Base-by-base conservation (phyloP, 2,797 vertebrate species). In the Chiroxiphia lanceolata region DNA sequence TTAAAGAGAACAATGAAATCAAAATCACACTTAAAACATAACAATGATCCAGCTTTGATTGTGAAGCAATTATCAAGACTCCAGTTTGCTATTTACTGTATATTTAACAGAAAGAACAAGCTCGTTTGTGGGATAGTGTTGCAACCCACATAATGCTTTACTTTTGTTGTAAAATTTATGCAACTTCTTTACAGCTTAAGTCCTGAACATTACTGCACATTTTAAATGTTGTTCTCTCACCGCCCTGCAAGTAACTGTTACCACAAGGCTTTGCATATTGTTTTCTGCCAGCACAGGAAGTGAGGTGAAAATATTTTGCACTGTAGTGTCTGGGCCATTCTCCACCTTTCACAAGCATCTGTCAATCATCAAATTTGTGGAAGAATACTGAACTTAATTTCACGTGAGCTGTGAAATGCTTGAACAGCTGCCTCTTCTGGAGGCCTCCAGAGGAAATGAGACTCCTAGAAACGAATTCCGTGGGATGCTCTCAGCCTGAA, bases 401-500 rank as follows among this genome's bases (percentile, higher is more conserved):
- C 64, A 57, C 64, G 70, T 54, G 60, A 94, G 74, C 69, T 92
- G 85, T 57, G 72, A 91, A 93, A 88, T 54, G n/a, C 45, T 90
- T 31, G 0, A 91, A 92, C 94, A 96, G 93, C 93, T 96, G 97
- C n/a, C 65, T 94, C 77, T 90, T 89, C 71, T 93, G 75, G 83
- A 95, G 56, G 83, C 54, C 65, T 96, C 95, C 75, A 95, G 83
- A 96, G 69, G 91, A 96, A 97, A 95, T 77, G 56, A 95, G 65
- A 77, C 19, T 60, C 84, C 90, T 76, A 53, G 83, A 84, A 94
- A 89, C 92, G 5, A 96, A 95, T 96, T 96, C 48, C 2, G 13
- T 84, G 90, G 90, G 56, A 88, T 93, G 82, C 38, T 80, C n/a
- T 72, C 68, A 92, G 83, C 34, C 83, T 94, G 84, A 67, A 96